Evolutionary conservation across 2,888 invertebrate genomes (phyloP), one percentile per base, ranked within the genome.

Genomic region (Cremastobaeus sp.): DNA sequence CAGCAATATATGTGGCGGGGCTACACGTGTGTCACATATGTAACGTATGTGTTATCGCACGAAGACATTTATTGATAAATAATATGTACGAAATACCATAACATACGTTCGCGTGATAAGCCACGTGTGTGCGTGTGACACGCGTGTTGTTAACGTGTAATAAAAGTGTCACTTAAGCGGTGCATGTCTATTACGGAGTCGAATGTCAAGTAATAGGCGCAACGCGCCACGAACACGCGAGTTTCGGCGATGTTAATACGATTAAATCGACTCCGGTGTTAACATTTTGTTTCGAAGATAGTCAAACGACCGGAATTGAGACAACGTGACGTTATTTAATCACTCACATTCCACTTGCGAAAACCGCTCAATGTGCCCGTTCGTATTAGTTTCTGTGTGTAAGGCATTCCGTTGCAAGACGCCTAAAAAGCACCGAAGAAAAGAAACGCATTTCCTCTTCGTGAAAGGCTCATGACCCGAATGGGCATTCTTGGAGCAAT

Each of bases 1-100:
- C 43, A 48, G 60, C 34, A 43, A 57, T 50, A 35, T 54, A 50
- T 57, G 28, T 43, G 52, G 52, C 39, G 21, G 30, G 43, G 60
- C 21, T 21, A 15, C 30, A 32, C 54, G 25, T 54, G 34, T 62
- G 48, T 55, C 43, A 50, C 35, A 47, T 21, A 20, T 18, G 15
- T 41, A 50, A 48, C 57, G 25, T 41, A 41, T 37, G 47, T 57
- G 52, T 64, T 71, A 71, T 71, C 70, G 50, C 45, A 50, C 30
- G 70, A 54, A 71, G 57, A 64, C 70, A 64, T 71, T 71, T 64
- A 71, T 70, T 70, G 70, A 70, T 70, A 70, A 70, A 70, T 62
- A 62, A 70, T 70, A 70, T 70, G 70, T 70, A 70, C 28, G 35
- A 71, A 71, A 71, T 71, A 64, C 70, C 70, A 45, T 64, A 70